phyloP scores from a whole-genome alignment of 2,113 vertebrate genomes.

The Brachyistius frenatus region DNA sequence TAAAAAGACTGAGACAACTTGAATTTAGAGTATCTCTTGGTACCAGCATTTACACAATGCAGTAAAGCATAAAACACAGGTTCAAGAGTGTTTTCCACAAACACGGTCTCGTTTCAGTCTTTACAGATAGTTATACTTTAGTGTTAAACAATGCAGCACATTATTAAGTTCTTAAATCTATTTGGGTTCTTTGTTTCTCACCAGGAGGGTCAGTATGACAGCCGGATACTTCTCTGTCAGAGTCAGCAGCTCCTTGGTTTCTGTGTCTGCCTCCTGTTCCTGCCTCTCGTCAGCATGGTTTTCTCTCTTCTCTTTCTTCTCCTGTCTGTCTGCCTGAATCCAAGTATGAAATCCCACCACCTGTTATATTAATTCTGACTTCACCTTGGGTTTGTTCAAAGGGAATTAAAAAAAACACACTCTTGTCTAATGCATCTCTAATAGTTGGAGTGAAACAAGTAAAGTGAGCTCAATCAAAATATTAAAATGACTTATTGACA shows the following conservation, averaged over 20 bases:
- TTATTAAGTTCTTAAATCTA: background rate
- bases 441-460: constrained; percentile 1
- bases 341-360: constrained; percentile 1
- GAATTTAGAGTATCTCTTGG: background rate
- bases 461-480: background rate
- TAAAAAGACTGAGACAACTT: background rate
- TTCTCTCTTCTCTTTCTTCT: constrained; percentile 16
- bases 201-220: constrained; percentile 88
- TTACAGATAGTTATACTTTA: background rate
- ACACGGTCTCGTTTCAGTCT: background rate
- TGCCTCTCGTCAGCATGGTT: constrained; percentile 6
- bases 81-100: too few species aligned
- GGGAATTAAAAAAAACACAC: background rate
- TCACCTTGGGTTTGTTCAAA: constrained; percentile 10
- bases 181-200: constrained; percentile 70
- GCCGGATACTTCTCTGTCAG: constrained; percentile 86
- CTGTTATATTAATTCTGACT: background rate
- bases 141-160: background rate
- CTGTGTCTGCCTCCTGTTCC: constrained; percentile 55
- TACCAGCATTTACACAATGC: background rate
- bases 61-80: background rate
- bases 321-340: constrained; percentile 25
- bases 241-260: constrained; percentile 78
- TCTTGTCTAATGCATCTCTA: background rate
- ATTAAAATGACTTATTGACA: background rate